Conservation (phyloP, 2,797 vertebrate genomes). For the Microcaecilia unicolor region DNA sequence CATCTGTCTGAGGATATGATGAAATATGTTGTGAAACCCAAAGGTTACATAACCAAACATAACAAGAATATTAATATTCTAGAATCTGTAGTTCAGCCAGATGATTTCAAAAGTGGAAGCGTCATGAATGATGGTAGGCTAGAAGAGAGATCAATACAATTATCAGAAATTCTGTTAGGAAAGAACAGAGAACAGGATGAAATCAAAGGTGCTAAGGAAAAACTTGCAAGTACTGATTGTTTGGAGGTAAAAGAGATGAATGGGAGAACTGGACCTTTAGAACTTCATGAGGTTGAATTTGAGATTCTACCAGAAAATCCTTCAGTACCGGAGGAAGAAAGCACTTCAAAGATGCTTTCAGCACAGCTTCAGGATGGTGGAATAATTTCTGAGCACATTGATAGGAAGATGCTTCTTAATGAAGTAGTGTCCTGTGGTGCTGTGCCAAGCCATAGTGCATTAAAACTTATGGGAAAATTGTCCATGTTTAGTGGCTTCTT, state of each 20-base stretch:
- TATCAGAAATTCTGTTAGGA: conserved; percentile 1
- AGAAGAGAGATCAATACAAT: neutral
- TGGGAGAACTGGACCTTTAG: neutral
- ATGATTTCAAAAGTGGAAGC: neutral
- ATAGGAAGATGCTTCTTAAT: conserved; percentile 68
- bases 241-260: conserved; percentile 6
- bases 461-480: conserved; percentile 77
- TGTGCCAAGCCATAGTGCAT: conserved; percentile 70
- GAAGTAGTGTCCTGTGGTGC: conserved; percentile 67
- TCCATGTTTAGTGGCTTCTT: conserved; percentile 84
- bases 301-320: neutral
- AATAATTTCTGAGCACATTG: conserved; percentile 55
- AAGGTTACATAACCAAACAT: conserved; percentile 1
- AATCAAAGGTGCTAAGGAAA: neutral
- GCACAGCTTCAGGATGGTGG: conserved; percentile 68
- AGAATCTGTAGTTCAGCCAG: conserved; percentile 6
- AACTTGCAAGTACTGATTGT: accelerated
- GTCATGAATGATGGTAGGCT: too few species aligned
- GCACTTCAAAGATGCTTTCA: conserved; percentile 55
- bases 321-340: conserved; percentile 36
- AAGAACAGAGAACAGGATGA: neutral
- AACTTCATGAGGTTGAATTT: neutral
- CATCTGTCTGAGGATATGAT: conserved; percentile 3
- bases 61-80: conserved; percentile 1
- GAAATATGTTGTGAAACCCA: conserved; percentile 1